Percentiles rank a stretch among this genome's conserved stretches.
Evolutionary conservation across 2,888 invertebrate genomes (phyloP).

Genomic region (Drosophila flavopinicola): DNA sequence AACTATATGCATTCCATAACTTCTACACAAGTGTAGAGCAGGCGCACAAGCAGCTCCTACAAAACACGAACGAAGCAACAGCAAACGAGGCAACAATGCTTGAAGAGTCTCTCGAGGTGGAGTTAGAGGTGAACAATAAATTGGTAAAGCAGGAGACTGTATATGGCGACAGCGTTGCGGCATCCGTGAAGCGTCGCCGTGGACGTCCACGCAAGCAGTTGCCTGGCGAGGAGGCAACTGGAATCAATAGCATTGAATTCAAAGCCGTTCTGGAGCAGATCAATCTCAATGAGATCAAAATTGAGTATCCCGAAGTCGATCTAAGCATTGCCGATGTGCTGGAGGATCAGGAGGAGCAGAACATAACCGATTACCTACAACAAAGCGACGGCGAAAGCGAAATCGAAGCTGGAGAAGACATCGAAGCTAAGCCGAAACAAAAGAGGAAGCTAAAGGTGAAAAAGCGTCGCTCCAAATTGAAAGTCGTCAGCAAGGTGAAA

Average conservation of each 20-base stretch:
- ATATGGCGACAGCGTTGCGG: slow-evolving; percentile 52
- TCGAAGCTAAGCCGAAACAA: slow-evolving; percentile 1
- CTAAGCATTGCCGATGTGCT: slow-evolving; percentile 61
- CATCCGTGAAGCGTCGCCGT: slow-evolving; percentile 67
- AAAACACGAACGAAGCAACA: neutral
- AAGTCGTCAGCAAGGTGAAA: slow-evolving; percentile 13
- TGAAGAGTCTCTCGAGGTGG: too few relatives aligned
- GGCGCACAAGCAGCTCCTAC: slow-evolving; percentile 49
- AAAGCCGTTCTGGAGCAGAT: slow-evolving; percentile 63
- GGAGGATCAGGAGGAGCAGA: slow-evolving; percentile 59
- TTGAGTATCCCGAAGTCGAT: slow-evolving; percentile 65
- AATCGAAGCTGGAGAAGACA: slow-evolving; percentile 12
- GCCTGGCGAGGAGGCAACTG: slow-evolving; percentile 15
- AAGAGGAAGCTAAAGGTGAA: slow-evolving; percentile 20
- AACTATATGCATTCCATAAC: slow-evolving; percentile 71
- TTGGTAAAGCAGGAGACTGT: slow-evolving; percentile 40
- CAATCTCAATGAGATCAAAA: slow-evolving; percentile 63
- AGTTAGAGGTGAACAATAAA: neutral
- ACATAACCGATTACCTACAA: slow-evolving; percentile 33
- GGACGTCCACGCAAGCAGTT: slow-evolving; percentile 56
- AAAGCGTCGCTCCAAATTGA: slow-evolving; percentile 25
- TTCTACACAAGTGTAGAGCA: slow-evolving; percentile 73
- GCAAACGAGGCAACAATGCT: neutral
- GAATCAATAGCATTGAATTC: slow-evolving; percentile 45
- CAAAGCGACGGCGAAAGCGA: slow-evolving; percentile 34